These are phyloP conservation scores for Caenorhabditis inopinata DNA, from an alignment of 1,140 invertebrate genomes.

Conservation along the genomic window DNA sequence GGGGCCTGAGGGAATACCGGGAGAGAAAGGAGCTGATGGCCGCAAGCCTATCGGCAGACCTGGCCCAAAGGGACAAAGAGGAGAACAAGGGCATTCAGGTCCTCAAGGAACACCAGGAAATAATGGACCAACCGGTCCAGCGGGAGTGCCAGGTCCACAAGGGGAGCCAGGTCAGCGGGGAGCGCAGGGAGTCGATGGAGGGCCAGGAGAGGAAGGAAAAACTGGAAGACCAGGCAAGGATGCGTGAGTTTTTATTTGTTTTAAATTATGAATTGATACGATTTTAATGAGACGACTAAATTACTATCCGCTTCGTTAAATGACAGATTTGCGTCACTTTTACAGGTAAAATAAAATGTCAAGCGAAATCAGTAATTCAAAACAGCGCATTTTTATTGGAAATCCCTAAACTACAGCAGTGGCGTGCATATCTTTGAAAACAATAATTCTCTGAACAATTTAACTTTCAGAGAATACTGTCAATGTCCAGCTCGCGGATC, in stretches of 20 bases:
- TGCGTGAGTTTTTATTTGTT: neutral
- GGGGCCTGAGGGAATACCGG: constrained; percentile 45
- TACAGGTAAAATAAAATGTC: no score
- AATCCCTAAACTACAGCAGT: no score
- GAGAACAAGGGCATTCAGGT: constrained; percentile 41
- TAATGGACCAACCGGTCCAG: constrained; percentile 41
- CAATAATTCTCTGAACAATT: no score
- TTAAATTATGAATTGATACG: neutral
- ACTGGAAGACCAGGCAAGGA: constrained; percentile 25
- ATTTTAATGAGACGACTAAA: no score
- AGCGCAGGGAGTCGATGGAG: constrained; percentile 28
- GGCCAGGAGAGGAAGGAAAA: constrained; percentile 24
- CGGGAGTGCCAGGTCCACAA: constrained; percentile 35
- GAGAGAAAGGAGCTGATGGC: constrained; percentile 44
- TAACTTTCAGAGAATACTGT: neutral
- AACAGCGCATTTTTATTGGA: no score
- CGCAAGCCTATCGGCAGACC: constrained; percentile 43
- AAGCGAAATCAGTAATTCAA: no score
- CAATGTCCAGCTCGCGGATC: neutral
- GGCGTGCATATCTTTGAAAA: no score
- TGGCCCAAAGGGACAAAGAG: constrained; percentile 43
- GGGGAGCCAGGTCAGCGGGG: constrained; percentile 1
- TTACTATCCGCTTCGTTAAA: no score
- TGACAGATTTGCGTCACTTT: no score
- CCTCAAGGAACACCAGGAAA: constrained; percentile 39